These are phyloP conservation scores for Cheirogaleus medius DNA, from an alignment of 2,113 vertebrate species.

Conservation along the genomic window DNA sequence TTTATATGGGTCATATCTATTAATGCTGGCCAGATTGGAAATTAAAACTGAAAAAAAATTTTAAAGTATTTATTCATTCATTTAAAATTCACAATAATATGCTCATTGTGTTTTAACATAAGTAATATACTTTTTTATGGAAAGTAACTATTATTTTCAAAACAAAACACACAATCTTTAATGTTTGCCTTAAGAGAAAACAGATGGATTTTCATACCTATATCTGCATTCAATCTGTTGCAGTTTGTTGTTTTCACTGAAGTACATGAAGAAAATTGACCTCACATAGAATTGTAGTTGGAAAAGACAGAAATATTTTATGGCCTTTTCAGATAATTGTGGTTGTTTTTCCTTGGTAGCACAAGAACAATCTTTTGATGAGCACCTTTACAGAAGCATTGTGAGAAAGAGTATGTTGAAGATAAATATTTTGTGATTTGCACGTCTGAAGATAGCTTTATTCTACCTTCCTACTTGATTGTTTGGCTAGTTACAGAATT, in stretches of 20 bases:
- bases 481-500: constrained; percentile 22
- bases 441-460: not conserved
- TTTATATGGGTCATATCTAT: not conserved
- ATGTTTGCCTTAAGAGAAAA: not conserved
- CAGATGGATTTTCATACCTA: not conserved
- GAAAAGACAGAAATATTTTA: not conserved
- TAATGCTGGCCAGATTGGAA: not conserved
- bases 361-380: not conserved
- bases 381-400: not conserved
- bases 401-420: not conserved
- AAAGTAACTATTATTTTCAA: not conserved
- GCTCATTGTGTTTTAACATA: not conserved
- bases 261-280: not conserved
- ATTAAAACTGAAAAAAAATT: not conserved
- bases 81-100: not conserved
- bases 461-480: not conserved
- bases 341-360: not conserved
- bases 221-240: not conserved
- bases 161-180: not conserved
- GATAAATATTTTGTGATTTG: constrained; percentile 52
- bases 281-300: not conserved
- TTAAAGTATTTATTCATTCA: not conserved
- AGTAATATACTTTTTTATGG: constrained; percentile 15
- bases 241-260: not conserved
- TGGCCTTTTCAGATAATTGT: not conserved